Evolutionary conservation across 2,113 vertebrate genomes (phyloP).

Genomic region (Pteronura brasiliensis): DNA sequence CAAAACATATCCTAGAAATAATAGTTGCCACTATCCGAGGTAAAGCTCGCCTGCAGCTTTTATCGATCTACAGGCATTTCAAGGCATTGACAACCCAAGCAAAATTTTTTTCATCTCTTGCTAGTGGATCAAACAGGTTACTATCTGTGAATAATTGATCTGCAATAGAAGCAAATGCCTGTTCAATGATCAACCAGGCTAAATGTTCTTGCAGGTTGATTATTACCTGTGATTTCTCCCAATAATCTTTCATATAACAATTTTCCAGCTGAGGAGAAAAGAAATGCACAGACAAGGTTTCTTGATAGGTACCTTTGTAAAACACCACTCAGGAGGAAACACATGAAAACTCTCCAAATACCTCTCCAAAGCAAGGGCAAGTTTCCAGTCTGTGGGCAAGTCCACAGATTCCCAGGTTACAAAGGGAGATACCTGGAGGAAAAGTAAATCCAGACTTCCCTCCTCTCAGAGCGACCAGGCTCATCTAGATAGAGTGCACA

Average conservation of each 20-base stretch:
- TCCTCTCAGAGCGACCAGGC: not conserved
- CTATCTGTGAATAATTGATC: not conserved
- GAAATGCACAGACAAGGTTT: not conserved
- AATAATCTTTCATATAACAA: constrained; percentile 20
- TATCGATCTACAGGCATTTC: not conserved
- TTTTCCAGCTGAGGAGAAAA: not conserved
- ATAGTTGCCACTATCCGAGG: not conserved
- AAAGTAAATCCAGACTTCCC: not conserved
- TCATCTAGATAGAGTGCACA: not conserved
- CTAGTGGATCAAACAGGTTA: not conserved
- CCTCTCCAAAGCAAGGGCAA: not conserved
- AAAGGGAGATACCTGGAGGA: not conserved
- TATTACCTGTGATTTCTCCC: constrained; percentile 26
- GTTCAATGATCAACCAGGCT: not conserved
- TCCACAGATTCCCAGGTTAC: not conserved
- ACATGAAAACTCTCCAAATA: not conserved
- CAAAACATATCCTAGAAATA: constrained; percentile 20
- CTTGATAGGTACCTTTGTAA: not conserved
- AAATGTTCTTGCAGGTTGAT: not conserved
- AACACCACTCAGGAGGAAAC: not conserved
- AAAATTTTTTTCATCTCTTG: constrained; percentile 26
- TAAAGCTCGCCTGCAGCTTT: not conserved
- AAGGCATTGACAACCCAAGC: not conserved
- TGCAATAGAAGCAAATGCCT: not conserved
- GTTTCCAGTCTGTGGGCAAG: constrained; percentile 17